A percentile compares a stretch with the other conserved stretches of the same genome.
Evolutionary conservation across 2,113 vertebrate genomes (phyloP).

Genomic region (Megaceryle maxima): DNA sequence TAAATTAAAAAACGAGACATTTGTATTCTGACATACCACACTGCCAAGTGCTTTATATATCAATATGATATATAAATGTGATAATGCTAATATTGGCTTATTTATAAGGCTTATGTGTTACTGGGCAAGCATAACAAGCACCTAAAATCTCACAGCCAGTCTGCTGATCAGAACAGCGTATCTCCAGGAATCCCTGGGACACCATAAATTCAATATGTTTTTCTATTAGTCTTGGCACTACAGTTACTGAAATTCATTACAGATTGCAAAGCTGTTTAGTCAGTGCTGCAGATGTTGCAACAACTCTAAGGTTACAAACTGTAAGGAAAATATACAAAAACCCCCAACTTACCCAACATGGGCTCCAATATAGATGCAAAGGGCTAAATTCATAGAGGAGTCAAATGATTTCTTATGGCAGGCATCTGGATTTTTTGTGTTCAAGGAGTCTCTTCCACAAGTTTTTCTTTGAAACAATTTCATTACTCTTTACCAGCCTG

Average conservation of each 20-base stretch:
- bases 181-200: not conserved
- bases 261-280: not conserved
- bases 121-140: not conserved
- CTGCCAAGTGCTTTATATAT: not conserved
- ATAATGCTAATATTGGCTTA: not conserved
- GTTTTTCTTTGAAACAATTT: slow-evolving; percentile 74
- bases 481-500: slow-evolving; percentile 77
- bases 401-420: not conserved
- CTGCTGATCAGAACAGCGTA: not conserved
- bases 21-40: not conserved
- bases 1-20: not conserved
- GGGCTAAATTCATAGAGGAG: not conserved
- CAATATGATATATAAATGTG: not conserved
- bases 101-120: not conserved
- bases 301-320: not conserved
- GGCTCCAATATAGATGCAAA: not conserved
- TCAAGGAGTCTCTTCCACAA: not conserved
- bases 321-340: not conserved
- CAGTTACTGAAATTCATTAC: not conserved
- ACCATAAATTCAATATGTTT: not conserved
- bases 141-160: not conserved
- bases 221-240: not conserved
- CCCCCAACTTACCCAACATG: not conserved
- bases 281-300: not conserved
- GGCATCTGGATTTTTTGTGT: not conserved